Evolutionary conservation across 2,797 vertebrate species (phyloP), one percentile per base, ranked within the genome.

Genomic region (Sebastes ruberrimus): DNA sequence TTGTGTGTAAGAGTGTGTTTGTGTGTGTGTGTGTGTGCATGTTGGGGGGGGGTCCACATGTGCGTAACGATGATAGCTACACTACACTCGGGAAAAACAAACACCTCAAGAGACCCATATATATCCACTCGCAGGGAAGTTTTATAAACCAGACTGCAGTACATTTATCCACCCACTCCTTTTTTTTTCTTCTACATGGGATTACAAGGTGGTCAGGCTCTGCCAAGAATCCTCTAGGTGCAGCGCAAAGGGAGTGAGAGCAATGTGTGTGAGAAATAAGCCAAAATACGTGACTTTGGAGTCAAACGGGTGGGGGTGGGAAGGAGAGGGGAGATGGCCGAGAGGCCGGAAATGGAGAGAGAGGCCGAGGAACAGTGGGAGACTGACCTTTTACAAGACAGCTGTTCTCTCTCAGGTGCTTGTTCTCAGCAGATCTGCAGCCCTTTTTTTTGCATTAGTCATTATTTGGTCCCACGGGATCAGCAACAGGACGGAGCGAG

Each of bases 361-460:
- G 84, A 91, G 87, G 78, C 80, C 59, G 28, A 87, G 90, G 82
- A 93, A 74, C 89, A 89, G 91, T 93, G 90, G 91, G 93, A 92
- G 86, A 86, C 78, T 90, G 92, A 91, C 93, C 94, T 96, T 97
- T 96, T 95, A 95, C 95, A 95, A 97, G 96, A 96, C 97, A 98
- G 97, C 97, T 98, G 97, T 97, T 97, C 95, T 96, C 95, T 97
- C 96, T 97, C 97, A 97, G 97, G 97, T 98, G 97, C 95, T 96
- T 96, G 92, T 97, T 97, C 97, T 96, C 97, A 97, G 97, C 95
- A 93, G 96, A 96, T 96, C 94, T 96, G 94, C 96, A 94, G 94
- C 95, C 95, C 89, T 94, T 93, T 93, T 80, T 82, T 68, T 95
- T 93, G 96, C 96, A 95, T 95, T 95, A 96, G 95, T 97, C 96